Base-by-base conservation (phyloP, 2,888 invertebrate species). In the Ligdia adustata region DNA sequence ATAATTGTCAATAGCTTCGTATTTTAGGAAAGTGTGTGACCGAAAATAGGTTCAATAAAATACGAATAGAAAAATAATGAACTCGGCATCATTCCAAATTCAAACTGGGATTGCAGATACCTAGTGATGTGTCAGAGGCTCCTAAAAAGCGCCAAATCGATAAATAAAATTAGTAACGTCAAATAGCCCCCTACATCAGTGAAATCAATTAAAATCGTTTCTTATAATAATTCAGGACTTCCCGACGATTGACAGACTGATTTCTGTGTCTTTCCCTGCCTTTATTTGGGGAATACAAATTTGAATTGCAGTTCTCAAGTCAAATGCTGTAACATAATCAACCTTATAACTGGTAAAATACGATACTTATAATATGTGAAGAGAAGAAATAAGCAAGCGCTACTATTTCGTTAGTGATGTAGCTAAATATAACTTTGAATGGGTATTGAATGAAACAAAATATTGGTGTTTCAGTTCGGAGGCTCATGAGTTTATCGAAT, bases 171-270 rank as follows among this genome's bases (percentile, higher is more conserved):
- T n/a, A n/a, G n/a, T n/a, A n/a, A n/a, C n/a, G n/a, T n/a, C n/a
- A n/a, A 62, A 58, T 57, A 22, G n/a, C 16, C 37, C 15, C 27
- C 41, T 34, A 49, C 55, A 58, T 81, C 83, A 84, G 86, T 82
- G 70, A 76, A 81, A 83, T 85, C 88, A 86, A 87, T 88, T 88
- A 84, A 76, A 78, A 77, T 88, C 83, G 86, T 83, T 79, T 76
- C 77, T 41, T 71, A 84, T 80, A 79, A 83, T 85, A 87, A 86
- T 80, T 81, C 76, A 77, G 62, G 82, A 84, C 83, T 87, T 87
- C 88, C 79, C 58, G 72, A 60, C 77, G 83, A 85, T 78, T 82
- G 86, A 85, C 82, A 80, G 66, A 68, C 69, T 63, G 69, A 77
- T 79, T 79, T 78, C 69, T 74, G 71, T 70, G 68, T n/a, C n/a